These are phyloP conservation scores for Tetramorium alpestre DNA, from an alignment of 1,140 invertebrate genomes.

Conservation along the genomic window DNA sequence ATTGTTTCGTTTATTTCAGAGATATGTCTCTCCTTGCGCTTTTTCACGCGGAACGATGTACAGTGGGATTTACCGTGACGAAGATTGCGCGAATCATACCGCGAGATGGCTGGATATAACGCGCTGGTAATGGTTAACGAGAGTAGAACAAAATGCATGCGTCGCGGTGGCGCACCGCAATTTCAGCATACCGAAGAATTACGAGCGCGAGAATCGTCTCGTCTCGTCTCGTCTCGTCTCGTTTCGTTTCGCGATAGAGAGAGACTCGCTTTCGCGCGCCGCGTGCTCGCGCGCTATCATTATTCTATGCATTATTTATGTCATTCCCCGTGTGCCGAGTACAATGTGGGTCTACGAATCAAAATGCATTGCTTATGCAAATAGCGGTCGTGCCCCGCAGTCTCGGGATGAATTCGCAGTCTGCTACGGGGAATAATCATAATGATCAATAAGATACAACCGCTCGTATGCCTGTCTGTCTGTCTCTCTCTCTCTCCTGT, in stretches of 20 bases:
- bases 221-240: slow-evolving; percentile 38
- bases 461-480: slow-evolving; percentile 50
- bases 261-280: slow-evolving; percentile 43
- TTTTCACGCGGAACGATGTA: background rate
- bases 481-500: background rate
- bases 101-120: slow-evolving; percentile 33
- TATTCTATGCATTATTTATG: slow-evolving; percentile 85
- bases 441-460: slow-evolving; percentile 82
- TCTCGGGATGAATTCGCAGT: slow-evolving; percentile 72
- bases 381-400: slow-evolving; percentile 79
- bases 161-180: slow-evolving; percentile 23
- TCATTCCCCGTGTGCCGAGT: slow-evolving; percentile 75
- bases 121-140: slow-evolving; percentile 39
- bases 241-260: slow-evolving; percentile 60
- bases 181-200: slow-evolving; percentile 69
- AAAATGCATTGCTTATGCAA: slow-evolving; percentile 86
- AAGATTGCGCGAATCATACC: background rate
- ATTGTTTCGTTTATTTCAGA: background rate
- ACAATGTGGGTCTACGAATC: slow-evolving; percentile 82
- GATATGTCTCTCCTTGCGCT: background rate
- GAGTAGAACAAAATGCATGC: slow-evolving; percentile 40
- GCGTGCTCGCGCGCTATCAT: slow-evolving; percentile 75
- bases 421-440: slow-evolving; percentile 79
- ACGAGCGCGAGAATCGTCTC: slow-evolving; percentile 68
- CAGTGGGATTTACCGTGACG: background rate